Evolutionary conservation across 1,140 invertebrate genomes (phyloP).

Genomic region (Linepithema humile): DNA sequence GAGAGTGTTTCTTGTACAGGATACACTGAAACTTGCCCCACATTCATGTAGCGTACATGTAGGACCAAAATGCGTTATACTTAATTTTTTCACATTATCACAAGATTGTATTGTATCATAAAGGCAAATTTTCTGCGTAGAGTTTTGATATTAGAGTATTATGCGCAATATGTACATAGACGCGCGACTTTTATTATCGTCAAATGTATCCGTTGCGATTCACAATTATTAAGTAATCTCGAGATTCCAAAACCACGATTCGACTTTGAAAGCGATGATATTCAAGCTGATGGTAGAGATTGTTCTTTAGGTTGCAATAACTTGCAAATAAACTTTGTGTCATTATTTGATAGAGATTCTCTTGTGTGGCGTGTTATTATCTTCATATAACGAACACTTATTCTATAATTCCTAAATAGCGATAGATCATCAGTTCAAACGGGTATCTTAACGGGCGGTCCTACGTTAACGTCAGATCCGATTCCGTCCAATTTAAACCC

Average conservation of each 20-base stretch:
- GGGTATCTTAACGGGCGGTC: conserved; percentile 72
- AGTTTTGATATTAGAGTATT: conserved; percentile 63
- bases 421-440: conserved; percentile 62
- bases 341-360: conserved; percentile 42
- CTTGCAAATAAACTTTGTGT: conserved; percentile 63
- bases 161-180: conserved; percentile 49
- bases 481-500: conserved; percentile 78
- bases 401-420: conserved; percentile 24
- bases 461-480: conserved; percentile 71
- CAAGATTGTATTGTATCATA: conserved; percentile 65
- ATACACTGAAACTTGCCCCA: conserved; percentile 44
- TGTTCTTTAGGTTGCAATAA: conserved; percentile 61
- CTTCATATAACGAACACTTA: conserved; percentile 38
- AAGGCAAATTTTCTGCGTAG: conserved; percentile 57
- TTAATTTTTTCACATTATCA: conserved; percentile 62
- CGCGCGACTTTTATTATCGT: conserved; percentile 37
- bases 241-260: conserved; percentile 26
- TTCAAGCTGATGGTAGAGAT: conserved; percentile 45
- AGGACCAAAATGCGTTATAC: conserved; percentile 58
- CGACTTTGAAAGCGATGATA: conserved; percentile 47
- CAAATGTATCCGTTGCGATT: conserved; percentile 45
- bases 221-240: conserved; percentile 32
- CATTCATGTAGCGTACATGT: conserved; percentile 14
- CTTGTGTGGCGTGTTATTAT: conserved; percentile 31
- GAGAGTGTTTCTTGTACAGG: conserved; percentile 16